Evolutionary conservation across 2,797 vertebrate species (phyloP).

Genomic region (Acipenser oxyrinchus): DNA sequence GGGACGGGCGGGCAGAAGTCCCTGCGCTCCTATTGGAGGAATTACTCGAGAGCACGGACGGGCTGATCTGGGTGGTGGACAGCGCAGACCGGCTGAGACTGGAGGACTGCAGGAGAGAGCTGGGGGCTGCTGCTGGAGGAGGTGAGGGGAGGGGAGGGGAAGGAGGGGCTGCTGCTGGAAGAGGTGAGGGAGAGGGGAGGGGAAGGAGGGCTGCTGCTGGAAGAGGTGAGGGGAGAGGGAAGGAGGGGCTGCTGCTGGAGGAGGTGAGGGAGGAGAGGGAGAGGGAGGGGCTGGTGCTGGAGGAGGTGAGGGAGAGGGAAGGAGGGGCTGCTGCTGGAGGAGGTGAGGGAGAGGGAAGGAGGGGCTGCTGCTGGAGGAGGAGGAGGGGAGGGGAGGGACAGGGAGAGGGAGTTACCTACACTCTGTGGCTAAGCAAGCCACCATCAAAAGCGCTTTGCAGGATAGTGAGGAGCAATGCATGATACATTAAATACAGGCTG

Average conservation of each 20-base stretch:
- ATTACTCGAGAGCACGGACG: constrained; percentile 90
- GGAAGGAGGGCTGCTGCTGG: constrained; percentile 43
- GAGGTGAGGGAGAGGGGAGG: constrained; percentile 18
- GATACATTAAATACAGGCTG: too few relatives aligned
- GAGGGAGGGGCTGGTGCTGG: neutral
- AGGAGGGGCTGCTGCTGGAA: constrained; percentile 24
- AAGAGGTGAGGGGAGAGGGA: neutral
- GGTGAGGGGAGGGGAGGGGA: constrained; percentile 47
- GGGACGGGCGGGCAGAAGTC: constrained; percentile 88
- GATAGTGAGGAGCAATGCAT: too few relatives aligned
- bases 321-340: too few relatives aligned
- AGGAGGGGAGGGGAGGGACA: too few relatives aligned
- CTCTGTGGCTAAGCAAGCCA: too few relatives aligned
- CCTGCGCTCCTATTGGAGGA: constrained; percentile 85
- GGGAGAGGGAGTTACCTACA: too few relatives aligned
- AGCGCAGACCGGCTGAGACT: constrained; percentile 78
- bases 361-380: too few relatives aligned
- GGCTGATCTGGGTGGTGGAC: constrained; percentile 91
- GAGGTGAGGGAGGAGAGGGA: too few relatives aligned
- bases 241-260: too few relatives aligned
- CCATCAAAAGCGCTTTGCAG: too few relatives aligned
- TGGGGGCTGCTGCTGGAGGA: constrained; percentile 73
- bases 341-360: too few relatives aligned
- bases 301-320: too few relatives aligned
- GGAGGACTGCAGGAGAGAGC: constrained; percentile 76